Conservation (phyloP, 2,113 vertebrate species). For the Atractosteus spatula region DNA sequence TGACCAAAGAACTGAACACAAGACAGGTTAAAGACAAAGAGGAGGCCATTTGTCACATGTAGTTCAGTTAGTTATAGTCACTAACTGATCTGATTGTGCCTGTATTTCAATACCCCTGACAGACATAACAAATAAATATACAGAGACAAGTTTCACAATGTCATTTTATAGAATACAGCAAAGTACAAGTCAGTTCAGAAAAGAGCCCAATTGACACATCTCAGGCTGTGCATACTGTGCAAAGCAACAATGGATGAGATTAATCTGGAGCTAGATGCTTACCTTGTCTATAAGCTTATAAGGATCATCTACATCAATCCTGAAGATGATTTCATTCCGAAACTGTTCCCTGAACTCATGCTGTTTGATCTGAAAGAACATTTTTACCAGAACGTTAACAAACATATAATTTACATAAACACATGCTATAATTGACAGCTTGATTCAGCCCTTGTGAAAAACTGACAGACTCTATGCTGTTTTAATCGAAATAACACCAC, state of each 20-base stretch:
- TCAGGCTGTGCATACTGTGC: too few relatives aligned
- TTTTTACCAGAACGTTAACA: conserved; percentile 75
- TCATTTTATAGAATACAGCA: not conserved
- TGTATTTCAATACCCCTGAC: too few relatives aligned
- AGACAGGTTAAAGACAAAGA: too few relatives aligned
- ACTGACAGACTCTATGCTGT: conserved; percentile 56
- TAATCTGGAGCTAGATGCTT: conserved; percentile 45
- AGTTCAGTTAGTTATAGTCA: too few relatives aligned
- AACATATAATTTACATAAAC: conserved; percentile 79
- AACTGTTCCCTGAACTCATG: conserved; percentile 71
- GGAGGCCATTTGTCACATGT: too few relatives aligned
- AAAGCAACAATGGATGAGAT: conserved; percentile 12
- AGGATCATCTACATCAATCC: conserved; percentile 62
- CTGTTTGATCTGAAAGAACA: conserved; percentile 71
- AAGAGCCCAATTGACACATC: too few relatives aligned
- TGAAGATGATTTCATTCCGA: conserved; percentile 69
- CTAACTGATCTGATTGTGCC: too few relatives aligned
- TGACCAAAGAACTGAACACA: too few relatives aligned
- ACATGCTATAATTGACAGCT: conserved; percentile 72
- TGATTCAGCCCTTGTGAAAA: conserved; percentile 67
- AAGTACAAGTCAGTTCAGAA: not conserved
- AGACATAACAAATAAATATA: too few relatives aligned
- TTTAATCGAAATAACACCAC: conserved; percentile 20
- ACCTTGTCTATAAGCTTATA: conserved; percentile 62
- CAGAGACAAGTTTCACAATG: too few relatives aligned